Evolutionary conservation across 2,888 invertebrate species (phyloP).

Genomic region (Pristionchus mayeri): DNA sequence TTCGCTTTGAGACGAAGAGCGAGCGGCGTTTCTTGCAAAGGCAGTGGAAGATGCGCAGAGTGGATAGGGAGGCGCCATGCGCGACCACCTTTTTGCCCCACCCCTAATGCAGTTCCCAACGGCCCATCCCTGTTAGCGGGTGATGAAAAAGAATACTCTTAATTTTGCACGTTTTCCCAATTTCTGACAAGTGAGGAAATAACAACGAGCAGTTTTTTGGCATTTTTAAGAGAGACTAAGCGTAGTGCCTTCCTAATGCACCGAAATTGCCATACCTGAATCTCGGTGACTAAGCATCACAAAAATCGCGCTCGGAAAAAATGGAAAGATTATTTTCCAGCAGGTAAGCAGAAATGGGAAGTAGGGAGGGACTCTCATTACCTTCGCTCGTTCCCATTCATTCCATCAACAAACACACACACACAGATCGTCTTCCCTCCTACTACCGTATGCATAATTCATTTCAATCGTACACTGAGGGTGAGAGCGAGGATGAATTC

Average conservation of each 20-base stretch:
- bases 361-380: constrained; percentile 23
- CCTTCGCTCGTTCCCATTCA: not conserved
- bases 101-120: too few relatives aligned
- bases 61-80: not conserved
- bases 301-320: too few relatives aligned
- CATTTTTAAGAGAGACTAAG: too few relatives aligned
- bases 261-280: too few relatives aligned
- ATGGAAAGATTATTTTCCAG: too few relatives aligned
- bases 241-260: too few relatives aligned
- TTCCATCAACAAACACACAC: constrained; percentile 32
- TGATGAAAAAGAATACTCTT: too few relatives aligned
- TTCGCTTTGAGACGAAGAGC: not conserved
- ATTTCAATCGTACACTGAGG: constrained; percentile 7
- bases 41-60: constrained; percentile 3
- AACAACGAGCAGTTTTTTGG: too few relatives aligned
- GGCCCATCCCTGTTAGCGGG: constrained; percentile 20
- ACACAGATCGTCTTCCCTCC: not conserved
- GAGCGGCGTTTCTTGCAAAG: constrained; percentile 8
- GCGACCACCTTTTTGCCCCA: not conserved
- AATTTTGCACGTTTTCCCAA: too few relatives aligned
- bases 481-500: not conserved
- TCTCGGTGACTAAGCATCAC: too few relatives aligned
- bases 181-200: too few relatives aligned
- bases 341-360: too few relatives aligned
- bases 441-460: constrained; percentile 24